Evolutionary conservation across 2,113 vertebrate genomes (phyloP).

Genomic region (human): DNA sequence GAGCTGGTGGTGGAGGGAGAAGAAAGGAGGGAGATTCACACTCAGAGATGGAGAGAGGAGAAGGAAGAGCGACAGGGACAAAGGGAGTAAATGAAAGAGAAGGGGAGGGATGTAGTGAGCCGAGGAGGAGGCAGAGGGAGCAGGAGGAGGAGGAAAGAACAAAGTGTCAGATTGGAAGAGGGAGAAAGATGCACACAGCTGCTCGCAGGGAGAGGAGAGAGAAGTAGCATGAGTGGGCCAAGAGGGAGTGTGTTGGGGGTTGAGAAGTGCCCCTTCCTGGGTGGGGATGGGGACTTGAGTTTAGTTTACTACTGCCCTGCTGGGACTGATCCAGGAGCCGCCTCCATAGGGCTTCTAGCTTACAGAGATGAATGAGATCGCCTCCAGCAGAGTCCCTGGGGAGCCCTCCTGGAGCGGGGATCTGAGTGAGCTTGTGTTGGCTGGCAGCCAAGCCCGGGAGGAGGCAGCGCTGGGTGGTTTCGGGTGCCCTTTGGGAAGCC

Average conservation of each 20-base stretch:
- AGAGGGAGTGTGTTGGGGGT: neutral
- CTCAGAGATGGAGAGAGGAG: neutral
- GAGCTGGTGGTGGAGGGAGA: neutral
- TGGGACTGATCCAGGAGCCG: neutral
- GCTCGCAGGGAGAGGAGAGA: neutral
- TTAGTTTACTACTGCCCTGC: neutral
- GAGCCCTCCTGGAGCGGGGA: slow-evolving; percentile 76
- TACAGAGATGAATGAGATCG: slow-evolving; percentile 56
- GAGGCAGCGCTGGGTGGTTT: slow-evolving; percentile 8
- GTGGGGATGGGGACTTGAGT: neutral
- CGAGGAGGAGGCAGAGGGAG: neutral
- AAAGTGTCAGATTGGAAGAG: neutral
- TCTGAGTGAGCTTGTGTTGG: slow-evolving; percentile 85
- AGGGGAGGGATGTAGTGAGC: neutral
- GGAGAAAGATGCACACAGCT: neutral
- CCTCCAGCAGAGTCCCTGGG: slow-evolving; percentile 64
- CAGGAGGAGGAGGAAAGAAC: neutral
- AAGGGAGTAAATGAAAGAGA: neutral
- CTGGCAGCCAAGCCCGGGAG: slow-evolving; percentile 55
- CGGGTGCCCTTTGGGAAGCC: neutral
- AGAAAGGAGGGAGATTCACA: neutral
- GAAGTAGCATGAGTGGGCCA: neutral
- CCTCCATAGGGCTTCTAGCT: neutral
- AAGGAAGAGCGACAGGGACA: neutral
- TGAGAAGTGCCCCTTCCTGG: neutral